A percentile compares a stretch with the other conserved stretches of the same genome.
Conservation (phyloP, 2,888 invertebrate species). For the Capitulum mitella region DNA sequence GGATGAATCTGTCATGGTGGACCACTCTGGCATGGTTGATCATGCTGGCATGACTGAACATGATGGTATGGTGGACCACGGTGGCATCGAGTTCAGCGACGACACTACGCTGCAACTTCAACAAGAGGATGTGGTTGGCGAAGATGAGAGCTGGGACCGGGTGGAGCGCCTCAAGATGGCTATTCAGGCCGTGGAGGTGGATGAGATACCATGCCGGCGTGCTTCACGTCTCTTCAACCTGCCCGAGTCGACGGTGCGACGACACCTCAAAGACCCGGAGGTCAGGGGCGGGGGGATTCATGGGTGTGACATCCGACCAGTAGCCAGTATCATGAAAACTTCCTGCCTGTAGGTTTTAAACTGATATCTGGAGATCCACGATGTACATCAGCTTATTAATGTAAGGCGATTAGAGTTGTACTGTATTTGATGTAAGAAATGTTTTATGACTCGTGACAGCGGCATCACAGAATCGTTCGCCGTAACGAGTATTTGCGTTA, state of each 20-base stretch:
- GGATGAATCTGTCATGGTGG: slow-evolving; percentile 10
- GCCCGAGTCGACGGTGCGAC: slow-evolving; percentile 25
- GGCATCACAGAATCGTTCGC: no score
- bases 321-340: no score
- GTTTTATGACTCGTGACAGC: no score
- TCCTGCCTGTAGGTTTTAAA: no score
- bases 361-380: no score
- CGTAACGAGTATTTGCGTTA: no score
- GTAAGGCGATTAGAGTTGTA: no score
- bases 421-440: no score
- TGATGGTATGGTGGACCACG: background rate
- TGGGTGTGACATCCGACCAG: no score
- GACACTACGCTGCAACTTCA: slow-evolving; percentile 1
- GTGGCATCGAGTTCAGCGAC: slow-evolving; percentile 10
- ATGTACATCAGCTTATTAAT: no score
- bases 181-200: slow-evolving; percentile 24
- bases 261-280: slow-evolving; percentile 22
- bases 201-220: slow-evolving; percentile 24
- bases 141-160: slow-evolving; percentile 20
- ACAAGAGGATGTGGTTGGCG: background rate
- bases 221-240: slow-evolving; percentile 21
- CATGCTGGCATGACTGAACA: background rate
- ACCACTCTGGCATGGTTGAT: background rate
- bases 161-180: slow-evolving; percentile 25
- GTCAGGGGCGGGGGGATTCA: background rate